These are phyloP conservation scores for Strigamia crassipes DNA, from an alignment of 2,888 invertebrate genomes.

Conservation along the genomic window DNA sequence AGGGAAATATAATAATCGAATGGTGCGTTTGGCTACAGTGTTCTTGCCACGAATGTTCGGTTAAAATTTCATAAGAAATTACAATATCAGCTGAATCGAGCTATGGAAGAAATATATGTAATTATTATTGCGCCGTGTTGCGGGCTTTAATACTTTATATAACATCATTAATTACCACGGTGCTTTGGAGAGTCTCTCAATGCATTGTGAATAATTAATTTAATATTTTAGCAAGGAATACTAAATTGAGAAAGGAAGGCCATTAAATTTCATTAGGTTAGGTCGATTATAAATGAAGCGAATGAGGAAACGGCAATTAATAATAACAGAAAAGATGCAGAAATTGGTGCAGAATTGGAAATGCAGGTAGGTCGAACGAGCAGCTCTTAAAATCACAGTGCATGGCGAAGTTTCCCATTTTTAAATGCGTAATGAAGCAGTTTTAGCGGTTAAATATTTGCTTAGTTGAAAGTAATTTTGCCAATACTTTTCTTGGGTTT, in stretches of 20 bases:
- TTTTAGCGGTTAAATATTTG: neutral
- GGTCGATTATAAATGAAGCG: neutral
- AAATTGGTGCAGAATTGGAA: neutral
- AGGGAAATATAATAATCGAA: slow-evolving; percentile 7
- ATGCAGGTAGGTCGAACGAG: neutral
- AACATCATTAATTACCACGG: neutral
- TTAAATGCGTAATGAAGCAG: neutral
- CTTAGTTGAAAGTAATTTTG: slow-evolving; percentile 14
- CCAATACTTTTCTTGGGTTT: neutral
- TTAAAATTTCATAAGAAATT: neutral
- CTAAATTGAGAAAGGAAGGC: neutral
- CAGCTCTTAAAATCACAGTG: neutral
- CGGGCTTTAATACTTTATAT: neutral
- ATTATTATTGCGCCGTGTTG: neutral
- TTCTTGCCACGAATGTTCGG: neutral
- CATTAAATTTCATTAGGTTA: neutral
- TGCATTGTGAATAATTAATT: slow-evolving; percentile 17
- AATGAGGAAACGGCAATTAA: neutral
- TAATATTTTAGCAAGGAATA: neutral
- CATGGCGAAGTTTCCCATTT: no score
- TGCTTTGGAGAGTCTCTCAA: slow-evolving; percentile 9
- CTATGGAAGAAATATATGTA: neutral
- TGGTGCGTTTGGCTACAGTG: neutral
- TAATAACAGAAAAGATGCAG: neutral
- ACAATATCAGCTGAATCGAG: no score